These are phyloP conservation scores for Tylochromis polylepis DNA, from an alignment of 2,113 vertebrate genomes.

Conservation along the genomic window DNA sequence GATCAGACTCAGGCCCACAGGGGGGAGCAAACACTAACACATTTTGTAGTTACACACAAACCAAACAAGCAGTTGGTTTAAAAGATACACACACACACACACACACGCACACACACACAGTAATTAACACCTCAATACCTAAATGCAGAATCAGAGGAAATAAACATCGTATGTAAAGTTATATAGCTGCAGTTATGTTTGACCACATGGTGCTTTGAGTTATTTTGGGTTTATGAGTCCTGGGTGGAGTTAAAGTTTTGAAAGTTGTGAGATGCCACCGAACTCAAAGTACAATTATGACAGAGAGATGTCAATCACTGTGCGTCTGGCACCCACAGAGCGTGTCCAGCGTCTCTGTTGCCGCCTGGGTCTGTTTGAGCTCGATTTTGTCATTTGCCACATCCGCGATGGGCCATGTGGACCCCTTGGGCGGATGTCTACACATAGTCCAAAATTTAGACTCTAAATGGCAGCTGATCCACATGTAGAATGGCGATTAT, in stretches of 20 bases:
- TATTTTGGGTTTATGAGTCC: neutral
- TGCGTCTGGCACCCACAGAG: neutral
- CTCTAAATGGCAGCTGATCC: neutral
- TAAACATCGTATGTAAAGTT: neutral
- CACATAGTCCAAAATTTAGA: neutral
- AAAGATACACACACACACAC: neutral
- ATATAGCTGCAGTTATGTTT: no score
- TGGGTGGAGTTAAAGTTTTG: neutral
- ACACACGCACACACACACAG: neutral
- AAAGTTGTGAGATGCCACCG: neutral
- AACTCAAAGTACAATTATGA: neutral
- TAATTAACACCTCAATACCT: neutral
- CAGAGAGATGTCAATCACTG: neutral
- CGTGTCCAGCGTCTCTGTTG: neutral
- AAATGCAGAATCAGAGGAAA: neutral
- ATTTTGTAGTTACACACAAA: neutral
- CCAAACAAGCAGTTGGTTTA: neutral
- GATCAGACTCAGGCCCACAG: neutral
- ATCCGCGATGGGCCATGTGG: rapidly evolving
- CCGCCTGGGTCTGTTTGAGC: neutral
- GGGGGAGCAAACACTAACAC: neutral
- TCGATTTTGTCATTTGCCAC: neutral
- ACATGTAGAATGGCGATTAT: neutral
- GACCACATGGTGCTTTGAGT: no score
- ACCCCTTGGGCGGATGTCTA: neutral